phyloP scores from a whole-genome alignment of 2,888 invertebrate genomes.

The Amblyjoppa proteus region DNA sequence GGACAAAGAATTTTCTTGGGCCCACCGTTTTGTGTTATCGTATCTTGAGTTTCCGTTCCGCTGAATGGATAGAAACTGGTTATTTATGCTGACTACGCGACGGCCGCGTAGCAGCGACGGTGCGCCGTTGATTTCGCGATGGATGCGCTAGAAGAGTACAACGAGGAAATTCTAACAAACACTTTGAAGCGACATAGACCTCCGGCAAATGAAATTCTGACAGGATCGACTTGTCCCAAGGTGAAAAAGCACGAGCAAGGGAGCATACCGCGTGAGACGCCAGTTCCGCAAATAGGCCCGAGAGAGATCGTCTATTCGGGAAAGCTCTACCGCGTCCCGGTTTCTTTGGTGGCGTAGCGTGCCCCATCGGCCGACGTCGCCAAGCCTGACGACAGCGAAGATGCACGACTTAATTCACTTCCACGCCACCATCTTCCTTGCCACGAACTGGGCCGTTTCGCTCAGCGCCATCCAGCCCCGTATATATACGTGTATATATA shows the following conservation, averaged over 20 bases:
- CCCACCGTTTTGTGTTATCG: background rate
- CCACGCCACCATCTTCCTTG: conserved; percentile 12
- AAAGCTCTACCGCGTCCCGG: conserved; percentile 22
- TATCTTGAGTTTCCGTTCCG: background rate
- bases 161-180: background rate
- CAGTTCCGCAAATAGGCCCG: conserved; percentile 19
- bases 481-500: conserved; percentile 4
- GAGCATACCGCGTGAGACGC: conserved; percentile 8
- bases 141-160: background rate
- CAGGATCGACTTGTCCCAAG: background rate
- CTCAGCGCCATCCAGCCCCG: conserved; percentile 22
- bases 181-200: background rate
- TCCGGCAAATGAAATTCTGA: conserved; percentile 23
- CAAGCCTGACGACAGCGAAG: conserved; percentile 53
- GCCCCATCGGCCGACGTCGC: conserved; percentile 5
- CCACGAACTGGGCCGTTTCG: background rate
- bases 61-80: background rate
- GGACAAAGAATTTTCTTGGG: background rate
- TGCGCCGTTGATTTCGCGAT: background rate
- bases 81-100: background rate
- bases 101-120: background rate
- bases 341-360: conserved; percentile 19
- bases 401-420: conserved; percentile 66
- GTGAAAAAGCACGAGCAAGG: background rate
- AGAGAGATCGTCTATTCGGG: conserved; percentile 41